A percentile compares a stretch with the other conserved stretches of the same genome.
Conservation (phyloP, 2,797 vertebrate genomes). For the Parauchenoglanis ngamensis region DNA sequence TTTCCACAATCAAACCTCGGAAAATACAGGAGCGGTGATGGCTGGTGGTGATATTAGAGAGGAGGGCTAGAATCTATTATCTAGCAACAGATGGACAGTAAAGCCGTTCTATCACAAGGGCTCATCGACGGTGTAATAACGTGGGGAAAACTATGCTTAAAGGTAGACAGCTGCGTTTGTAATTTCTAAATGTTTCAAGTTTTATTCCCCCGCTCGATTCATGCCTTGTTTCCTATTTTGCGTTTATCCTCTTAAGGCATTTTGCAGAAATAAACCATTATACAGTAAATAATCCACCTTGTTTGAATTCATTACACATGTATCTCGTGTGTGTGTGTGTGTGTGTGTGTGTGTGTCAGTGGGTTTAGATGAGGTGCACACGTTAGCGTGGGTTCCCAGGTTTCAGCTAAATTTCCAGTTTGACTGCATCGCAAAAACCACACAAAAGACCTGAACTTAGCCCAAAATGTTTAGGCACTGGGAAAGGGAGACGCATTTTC, state of each 20-base stretch:
- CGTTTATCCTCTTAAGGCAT: background rate
- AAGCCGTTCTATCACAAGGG: background rate
- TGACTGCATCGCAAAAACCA: background rate
- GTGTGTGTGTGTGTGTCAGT: background rate
- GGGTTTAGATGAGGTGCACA: background rate
- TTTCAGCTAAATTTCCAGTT: slow-evolving; percentile 4
- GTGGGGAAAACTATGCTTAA: background rate
- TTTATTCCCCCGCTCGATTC: background rate
- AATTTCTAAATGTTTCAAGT: background rate
- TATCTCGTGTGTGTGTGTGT: background rate
- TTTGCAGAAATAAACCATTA: background rate
- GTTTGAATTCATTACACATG: background rate
- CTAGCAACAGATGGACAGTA: background rate
- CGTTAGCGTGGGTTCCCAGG: background rate
- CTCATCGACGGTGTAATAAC: background rate
- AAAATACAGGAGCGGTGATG: background rate
- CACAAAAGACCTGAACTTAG: background rate
- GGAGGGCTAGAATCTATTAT: background rate
- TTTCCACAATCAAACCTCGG: background rate
- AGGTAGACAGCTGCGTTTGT: background rate
- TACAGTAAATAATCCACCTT: background rate
- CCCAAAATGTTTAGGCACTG: background rate
- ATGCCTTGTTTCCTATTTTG: background rate
- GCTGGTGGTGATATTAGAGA: background rate
- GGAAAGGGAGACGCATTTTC: background rate